Conservation (phyloP, 2,113 vertebrate genomes). For the Daphoenositta chrysoptera region DNA sequence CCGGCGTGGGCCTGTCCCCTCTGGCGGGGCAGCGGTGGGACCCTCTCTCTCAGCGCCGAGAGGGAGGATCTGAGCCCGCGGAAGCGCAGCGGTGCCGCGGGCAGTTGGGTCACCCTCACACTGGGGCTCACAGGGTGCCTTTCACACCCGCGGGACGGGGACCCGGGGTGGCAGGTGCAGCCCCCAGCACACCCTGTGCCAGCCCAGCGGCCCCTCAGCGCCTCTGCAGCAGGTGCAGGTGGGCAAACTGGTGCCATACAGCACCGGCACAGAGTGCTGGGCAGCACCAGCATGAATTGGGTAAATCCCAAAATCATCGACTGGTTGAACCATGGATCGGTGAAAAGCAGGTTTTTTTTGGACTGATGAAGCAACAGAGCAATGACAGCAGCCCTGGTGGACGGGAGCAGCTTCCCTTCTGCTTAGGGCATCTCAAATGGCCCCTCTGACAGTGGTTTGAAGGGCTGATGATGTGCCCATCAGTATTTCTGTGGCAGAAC, state of each 20-base stretch:
- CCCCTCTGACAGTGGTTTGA: neutral
- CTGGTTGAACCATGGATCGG: rapidly evolving
- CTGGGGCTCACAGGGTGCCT: rapidly evolving
- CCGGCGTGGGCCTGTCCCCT: neutral
- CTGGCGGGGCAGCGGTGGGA: neutral
- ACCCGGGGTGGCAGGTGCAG: neutral
- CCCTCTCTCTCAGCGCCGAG: neutral
- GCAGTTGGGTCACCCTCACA: neutral
- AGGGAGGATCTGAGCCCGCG: neutral
- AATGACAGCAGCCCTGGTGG: neutral
- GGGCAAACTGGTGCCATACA: rapidly evolving
- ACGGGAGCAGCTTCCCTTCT: neutral
- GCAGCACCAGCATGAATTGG: neutral
- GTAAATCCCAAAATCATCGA: rapidly evolving
- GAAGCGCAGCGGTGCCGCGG: neutral
- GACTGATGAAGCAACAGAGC: neutral
- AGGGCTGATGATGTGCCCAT: rapidly evolving
- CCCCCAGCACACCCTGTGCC: neutral
- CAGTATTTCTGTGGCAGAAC: neutral
- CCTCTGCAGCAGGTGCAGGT: neutral
- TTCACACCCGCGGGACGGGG: neutral
- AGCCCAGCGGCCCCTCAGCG: neutral
- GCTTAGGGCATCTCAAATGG: neutral
- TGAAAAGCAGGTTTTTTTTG: neutral
- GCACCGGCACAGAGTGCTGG: rapidly evolving